phyloP scores from a whole-genome alignment of 2,113 vertebrate species.

The Brachyistius frenatus region DNA sequence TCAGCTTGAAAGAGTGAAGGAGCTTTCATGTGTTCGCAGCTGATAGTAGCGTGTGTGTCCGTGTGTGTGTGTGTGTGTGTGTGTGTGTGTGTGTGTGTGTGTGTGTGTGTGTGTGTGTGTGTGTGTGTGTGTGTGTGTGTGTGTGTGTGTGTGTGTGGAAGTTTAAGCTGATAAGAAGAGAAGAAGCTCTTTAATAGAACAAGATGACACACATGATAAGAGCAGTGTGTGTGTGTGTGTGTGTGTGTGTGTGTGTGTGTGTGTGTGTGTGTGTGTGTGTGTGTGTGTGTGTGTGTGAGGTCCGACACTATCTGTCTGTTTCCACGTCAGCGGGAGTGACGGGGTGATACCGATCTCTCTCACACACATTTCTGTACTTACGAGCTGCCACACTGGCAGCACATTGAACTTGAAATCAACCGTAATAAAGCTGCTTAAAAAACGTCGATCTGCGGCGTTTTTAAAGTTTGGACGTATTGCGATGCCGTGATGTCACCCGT shows the following conservation, averaged over 20 bases:
- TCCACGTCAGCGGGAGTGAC: conserved; percentile 1
- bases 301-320: neutral
- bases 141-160: conserved; percentile 7
- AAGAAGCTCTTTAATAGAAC: conserved; percentile 57
- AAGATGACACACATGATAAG: conserved; percentile 56
- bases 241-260: neutral
- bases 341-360: neutral
- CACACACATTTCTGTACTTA: neutral
- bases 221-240: neutral
- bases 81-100: conserved; percentile 16
- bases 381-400: too few relatives aligned
- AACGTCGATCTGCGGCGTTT: too few relatives aligned
- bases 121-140: conserved; percentile 16
- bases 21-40: conserved; percentile 37
- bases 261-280: neutral
- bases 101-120: conserved; percentile 18
- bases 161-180: conserved; percentile 39
- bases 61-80: conserved; percentile 15
- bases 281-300: conserved; percentile 19
- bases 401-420: too few relatives aligned
- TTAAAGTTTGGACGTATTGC: too few relatives aligned
- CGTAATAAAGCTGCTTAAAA: too few relatives aligned
- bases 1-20: conserved; percentile 24
- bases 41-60: conserved; percentile 31
- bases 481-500: too few relatives aligned